Base-by-base conservation (phyloP, 2,797 vertebrate genomes). In the Pantherophis alleghaniensis region DNA sequence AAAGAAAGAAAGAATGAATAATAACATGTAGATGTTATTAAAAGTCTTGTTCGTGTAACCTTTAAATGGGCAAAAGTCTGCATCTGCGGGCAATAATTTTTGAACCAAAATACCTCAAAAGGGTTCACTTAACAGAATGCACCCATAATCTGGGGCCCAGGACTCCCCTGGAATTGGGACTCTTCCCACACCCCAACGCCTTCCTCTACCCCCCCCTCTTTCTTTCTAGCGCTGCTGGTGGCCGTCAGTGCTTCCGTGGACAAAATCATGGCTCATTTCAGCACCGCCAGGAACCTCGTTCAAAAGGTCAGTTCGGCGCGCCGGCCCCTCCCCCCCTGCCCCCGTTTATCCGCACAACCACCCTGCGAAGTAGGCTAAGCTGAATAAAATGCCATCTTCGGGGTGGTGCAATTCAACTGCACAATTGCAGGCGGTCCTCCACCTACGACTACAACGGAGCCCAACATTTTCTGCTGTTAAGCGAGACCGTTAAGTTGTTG, bases 181-280 rank as follows among this genome's bases (percentile, higher is more conserved):
- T 26, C 42, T 18, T 9, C 2, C 51, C 12, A 3, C 1, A 51
- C 11, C 74, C 7, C 7, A 2, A 12, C 16, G 13, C 6, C 22
- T 6, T 18, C 28, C 5, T 42, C 5, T 47, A 42, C 2, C 37
- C 89, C 24, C 11, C 5, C 51, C 4, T 53, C 11, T 57, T 69
- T 83, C n/a, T 16, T 37, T 13, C 4, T 10, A 97, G 97, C 97
- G 22, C 94, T 98, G 94, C 97, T 98, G 42, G 96, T 98, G 92
- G 98, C 98, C 0, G 92, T 99, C 96, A 99, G 98, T 55, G 96
- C 98, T 20, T 98, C 99, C 0, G 99, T 99, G 97, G 99, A 99
- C 93, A 98, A 98, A 96, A 97, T 99, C 91, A 97, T 99, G 95
- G 98, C 98, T n/a, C 98, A 99, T 95, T 99, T 99, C 94, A 98